Percentiles rank a stretch among this genome's conserved stretches.
Conservation (phyloP, 2,797 vertebrate species). For the Melanotaenia trifasciata region DNA sequence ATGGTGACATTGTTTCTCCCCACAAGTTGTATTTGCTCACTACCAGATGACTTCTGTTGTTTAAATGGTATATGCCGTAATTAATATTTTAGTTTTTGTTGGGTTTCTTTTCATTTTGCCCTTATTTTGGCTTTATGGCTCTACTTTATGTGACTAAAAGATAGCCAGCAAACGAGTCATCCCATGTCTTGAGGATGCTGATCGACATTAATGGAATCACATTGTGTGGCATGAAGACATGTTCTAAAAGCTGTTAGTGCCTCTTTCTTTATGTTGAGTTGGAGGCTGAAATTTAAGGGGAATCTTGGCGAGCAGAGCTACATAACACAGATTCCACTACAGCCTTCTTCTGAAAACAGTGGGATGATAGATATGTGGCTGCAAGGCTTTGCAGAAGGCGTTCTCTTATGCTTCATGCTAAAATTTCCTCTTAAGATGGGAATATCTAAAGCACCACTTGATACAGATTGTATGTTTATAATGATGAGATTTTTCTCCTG, state of each 20-base stretch:
- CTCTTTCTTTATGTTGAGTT: conserved; percentile 5
- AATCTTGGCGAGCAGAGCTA: conserved; percentile 46
- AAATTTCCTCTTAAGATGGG: conserved; percentile 23
- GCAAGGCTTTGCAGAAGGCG: conserved; percentile 19
- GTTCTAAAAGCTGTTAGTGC: background rate
- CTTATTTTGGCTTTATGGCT: background rate
- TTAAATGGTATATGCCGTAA: background rate
- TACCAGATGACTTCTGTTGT: background rate
- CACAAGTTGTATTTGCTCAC: background rate
- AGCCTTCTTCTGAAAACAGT: conserved; percentile 65
- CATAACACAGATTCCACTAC: conserved; percentile 72
- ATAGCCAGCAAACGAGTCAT: background rate
- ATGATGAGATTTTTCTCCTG: background rate
- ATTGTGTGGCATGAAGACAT: background rate
- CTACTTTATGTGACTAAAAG: background rate
- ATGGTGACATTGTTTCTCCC: background rate
- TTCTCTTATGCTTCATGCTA: conserved; percentile 27
- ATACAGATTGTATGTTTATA: background rate
- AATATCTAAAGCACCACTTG: conserved; percentile 17
- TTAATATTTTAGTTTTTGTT: background rate
- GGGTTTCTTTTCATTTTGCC: background rate
- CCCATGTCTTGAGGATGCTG: background rate
- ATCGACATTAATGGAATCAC: background rate
- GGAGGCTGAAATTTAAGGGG: conserved; percentile 41
- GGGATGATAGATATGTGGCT: conserved; percentile 46